Conservation (phyloP, 2,797 vertebrate species). For the Pitangus sulphuratus region DNA sequence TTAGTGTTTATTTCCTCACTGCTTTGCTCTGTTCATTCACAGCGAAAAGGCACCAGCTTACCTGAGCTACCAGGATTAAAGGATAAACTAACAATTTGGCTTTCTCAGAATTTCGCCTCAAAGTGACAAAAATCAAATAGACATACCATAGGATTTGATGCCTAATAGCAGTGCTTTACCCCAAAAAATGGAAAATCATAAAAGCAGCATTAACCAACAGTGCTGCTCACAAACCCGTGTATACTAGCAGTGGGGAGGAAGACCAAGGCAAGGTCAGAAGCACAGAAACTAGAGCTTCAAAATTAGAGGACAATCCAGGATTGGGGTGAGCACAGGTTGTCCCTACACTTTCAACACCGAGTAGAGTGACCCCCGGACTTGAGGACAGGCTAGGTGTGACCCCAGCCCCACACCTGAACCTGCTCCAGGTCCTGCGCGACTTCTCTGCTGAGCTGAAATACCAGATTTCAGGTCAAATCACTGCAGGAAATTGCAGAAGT, state of each 20-base stretch:
- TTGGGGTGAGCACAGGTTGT: not conserved
- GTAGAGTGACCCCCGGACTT: accelerated
- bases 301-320: not conserved
- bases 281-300: not conserved
- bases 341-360: accelerated
- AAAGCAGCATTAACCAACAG: not conserved
- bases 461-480: not conserved
- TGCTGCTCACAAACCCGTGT: not conserved
- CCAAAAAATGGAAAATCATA: not conserved
- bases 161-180: not conserved
- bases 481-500: not conserved
- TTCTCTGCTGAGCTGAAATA: not conserved
- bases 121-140: not conserved
- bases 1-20: not conserved
- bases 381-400: not conserved
- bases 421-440: accelerated
- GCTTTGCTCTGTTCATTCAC: not conserved
- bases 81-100: not conserved
- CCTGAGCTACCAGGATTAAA: not conserved
- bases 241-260: not conserved
- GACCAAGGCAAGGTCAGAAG: not conserved
- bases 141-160: not conserved
- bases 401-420: not conserved
- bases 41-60: not conserved
- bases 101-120: not conserved